Base-by-base conservation (phyloP, 2,888 invertebrate species). In the Monochamus alternatus region DNA sequence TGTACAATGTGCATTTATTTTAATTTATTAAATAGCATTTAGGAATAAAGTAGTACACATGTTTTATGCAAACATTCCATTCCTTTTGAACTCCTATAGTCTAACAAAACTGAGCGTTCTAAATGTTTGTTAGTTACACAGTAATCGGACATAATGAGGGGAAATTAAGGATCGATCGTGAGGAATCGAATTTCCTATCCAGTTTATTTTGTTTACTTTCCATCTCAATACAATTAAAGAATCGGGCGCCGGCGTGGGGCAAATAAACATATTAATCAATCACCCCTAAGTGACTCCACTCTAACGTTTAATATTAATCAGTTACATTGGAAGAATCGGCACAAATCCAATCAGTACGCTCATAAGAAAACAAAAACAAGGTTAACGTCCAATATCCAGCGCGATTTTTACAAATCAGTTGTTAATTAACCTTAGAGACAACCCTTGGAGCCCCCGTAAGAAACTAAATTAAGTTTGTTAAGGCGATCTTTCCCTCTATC, bases 391-490 rank as follows among this genome's bases (percentile, higher is more conserved):
- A 80, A 81, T 81, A 81, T 80, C 79, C 78, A 65, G 75, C 55
- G 73, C 79, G 77, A 83, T 84, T 84, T 84, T 84, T 85, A 82
- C 84, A 85, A 85, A 86, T 84, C 84, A 85, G 83, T 84, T 83
- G 84, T 84, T 86, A 86, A 85, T 86, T 84, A 85, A 84, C 83
- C 78, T 77, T 22, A 55, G 68, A 59, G 80, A 76, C 79, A 81
- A 81, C 81, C 82, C 81, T 74, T 77, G 73, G 73, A 75, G 75
- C 74, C 70, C 78, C 72, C 74, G 76, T 75, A 79, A 80, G 79
- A 79, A 83, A 82, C 81, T 79, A 83, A 83, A 84, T 84, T 84
- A 80, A 83, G 82, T 84, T 84, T 82, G 83, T 81, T 78, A 81
- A 81, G 79, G 80, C 80, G 65, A 60, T 60, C 65, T 65, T 71